Evolutionary conservation across 1,140 invertebrate genomes (phyloP), one percentile per base, ranked within the genome.

Genomic region (Sipha flava): DNA sequence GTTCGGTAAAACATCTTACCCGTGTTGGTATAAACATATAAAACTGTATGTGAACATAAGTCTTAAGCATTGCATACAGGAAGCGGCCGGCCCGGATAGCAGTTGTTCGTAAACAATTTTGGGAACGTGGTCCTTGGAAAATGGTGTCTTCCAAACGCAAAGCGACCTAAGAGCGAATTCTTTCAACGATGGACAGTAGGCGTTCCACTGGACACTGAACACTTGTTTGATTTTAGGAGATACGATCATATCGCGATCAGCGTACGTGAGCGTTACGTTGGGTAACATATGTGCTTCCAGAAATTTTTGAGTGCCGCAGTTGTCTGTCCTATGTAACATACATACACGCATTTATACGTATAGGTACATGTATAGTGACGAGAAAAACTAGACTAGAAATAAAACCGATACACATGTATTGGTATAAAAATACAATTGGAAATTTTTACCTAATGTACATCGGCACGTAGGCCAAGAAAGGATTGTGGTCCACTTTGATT

Each of bases 221-320:
- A 77, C 52, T 23, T 59, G n/a, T 77, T 77, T 57, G 23, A 77
- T 77, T 59, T 77, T 77, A 7, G 73, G 73, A 4, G 73, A 77
- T 23, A 77, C 2, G 26, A 77, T 40, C 7, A 77, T 7, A 47
- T 29, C 1, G n/a, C 14, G 52, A n/a, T 2, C 14, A 2, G 16
- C 6, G 18, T 21, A 59, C 7, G 12, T 77, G 1, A 77, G 14
- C 1, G 10, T 77, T 29, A 59, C 18, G 16, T 77, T 77, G 1
- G 73, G 52, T 4, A 77, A 77, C 3, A 40, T 10, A 9, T 77
- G 49, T 18, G 37, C 49, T 23, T 40, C 31, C 7, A 7, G 34
- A 77, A 57, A 57, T 40, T n/a, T 10, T 40, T 40, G 31, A 18
- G 49, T 57, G 4, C 73, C 73, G 10, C 73, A 77, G 59, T 57